Percentiles rank a stretch among this genome's conserved stretches.
These are phyloP conservation scores for Ernsta delagoae DNA, from an alignment of 2,888 invertebrate species.

Conservation along the genomic window DNA sequence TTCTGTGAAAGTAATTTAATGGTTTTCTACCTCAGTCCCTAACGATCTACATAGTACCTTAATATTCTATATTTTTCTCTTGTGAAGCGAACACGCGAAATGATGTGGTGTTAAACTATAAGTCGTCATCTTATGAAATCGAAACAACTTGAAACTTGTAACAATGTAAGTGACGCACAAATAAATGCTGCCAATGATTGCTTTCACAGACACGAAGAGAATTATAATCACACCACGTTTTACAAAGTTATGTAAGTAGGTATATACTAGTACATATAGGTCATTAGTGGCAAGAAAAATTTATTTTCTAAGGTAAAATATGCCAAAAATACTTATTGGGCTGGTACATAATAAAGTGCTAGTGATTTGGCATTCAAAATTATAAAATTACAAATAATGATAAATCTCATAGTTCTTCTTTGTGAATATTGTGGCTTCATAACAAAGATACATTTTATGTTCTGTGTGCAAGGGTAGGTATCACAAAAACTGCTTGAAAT, in stretches of 20 bases:
- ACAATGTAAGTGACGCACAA: conserved; percentile 9
- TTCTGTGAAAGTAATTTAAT: no score
- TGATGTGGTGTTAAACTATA: no score
- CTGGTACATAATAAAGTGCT: no score
- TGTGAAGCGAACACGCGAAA: no score
- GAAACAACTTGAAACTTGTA: conserved; percentile 1
- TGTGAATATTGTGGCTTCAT: not conserved
- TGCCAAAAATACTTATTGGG: not conserved
- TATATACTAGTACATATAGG: not conserved
- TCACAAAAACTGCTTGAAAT: not conserved
- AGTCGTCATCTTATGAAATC: conserved; percentile 2
- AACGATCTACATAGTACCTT: no score
- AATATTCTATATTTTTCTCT: no score
- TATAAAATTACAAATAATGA: not conserved
- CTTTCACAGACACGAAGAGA: conserved; percentile 15
- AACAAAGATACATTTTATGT: no score
- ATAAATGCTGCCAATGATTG: conserved; percentile 23
- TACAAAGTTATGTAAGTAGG: no score
- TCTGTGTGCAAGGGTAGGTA: no score
- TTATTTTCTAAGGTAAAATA: not conserved
- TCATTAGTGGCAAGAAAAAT: not conserved
- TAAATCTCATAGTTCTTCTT: not conserved
- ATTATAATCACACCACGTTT: conserved; percentile 7
- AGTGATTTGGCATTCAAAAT: not conserved
- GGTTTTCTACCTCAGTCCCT: no score